Evolutionary conservation across 2,888 invertebrate genomes (phyloP).

Genomic region (Meiosimyza platycephala): DNA sequence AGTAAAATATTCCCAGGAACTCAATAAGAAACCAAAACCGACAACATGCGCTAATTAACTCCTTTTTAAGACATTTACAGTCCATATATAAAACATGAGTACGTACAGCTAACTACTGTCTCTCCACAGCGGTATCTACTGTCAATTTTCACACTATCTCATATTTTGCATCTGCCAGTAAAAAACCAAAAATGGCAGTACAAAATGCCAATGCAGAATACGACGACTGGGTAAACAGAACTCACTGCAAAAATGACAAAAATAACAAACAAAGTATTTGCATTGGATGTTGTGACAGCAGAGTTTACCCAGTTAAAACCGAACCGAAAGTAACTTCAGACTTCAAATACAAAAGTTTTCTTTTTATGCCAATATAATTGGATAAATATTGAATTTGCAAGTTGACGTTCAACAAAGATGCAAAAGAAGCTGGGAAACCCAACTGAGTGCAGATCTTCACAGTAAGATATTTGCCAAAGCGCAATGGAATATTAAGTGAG

Average conservation of each 20-base stretch:
- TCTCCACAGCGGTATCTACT: slow-evolving; percentile 1
- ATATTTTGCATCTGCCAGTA: slow-evolving; percentile 26
- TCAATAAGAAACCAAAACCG: not conserved
- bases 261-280: slow-evolving; percentile 22
- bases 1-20: not conserved
- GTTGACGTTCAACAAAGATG: not conserved
- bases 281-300: slow-evolving; percentile 4
- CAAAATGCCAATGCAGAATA: not conserved
- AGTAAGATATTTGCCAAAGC: not conserved
- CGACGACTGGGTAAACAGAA: not conserved
- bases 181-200: slow-evolving; percentile 24
- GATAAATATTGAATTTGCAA: slow-evolving; percentile 24
- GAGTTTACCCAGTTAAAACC: slow-evolving; percentile 7
- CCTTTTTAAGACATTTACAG: slow-evolving; percentile 21
- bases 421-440: slow-evolving; percentile 14
- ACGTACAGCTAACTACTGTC: not conserved
- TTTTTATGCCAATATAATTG: slow-evolving; percentile 29
- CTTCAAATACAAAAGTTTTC: slow-evolving; percentile 14
- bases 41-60: slow-evolving; percentile 31
- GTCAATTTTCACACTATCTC: slow-evolving; percentile 28
- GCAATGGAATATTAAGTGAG: slow-evolving; percentile 4
- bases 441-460: slow-evolving; percentile 4
- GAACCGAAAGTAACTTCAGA: not conserved
- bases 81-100: not conserved
- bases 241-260: slow-evolving; percentile 21